Evolutionary conservation across 2,888 invertebrate species (phyloP), one percentile per base, ranked within the genome.

Genomic region (Tinea semifulvella): DNA sequence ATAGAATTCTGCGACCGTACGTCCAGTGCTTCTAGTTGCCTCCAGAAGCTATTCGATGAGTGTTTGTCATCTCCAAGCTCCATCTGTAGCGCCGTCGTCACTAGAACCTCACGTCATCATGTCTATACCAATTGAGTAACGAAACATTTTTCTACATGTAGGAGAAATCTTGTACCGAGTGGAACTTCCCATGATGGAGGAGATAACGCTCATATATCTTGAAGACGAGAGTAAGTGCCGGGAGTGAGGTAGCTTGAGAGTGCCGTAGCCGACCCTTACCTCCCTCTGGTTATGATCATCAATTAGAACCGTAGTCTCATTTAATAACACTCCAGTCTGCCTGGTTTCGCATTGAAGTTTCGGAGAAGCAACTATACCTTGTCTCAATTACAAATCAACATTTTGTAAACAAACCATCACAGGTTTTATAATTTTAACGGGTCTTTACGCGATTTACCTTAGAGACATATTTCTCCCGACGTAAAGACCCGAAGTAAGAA

Each of bases 91-190:
- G n/a, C 16, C n/a, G 17, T 16, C 6, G 38, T 38, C 38, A 38
- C 38, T 14, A 7, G 38, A 17, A 38, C 19, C 11, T 38, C 8
- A 14, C 18, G 18, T 17, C 35, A 13, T 2, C 11, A 16, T 17
- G 31, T 13, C 14, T 31, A 31, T 31, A 14, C 13, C 11, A 31
- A 31, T 31, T 76, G 17, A 67, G 68, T 80, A 82, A 82, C 80
- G 71, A 73, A 73, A 52, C 74, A 80, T 81, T 79, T 82, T 82
- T 82, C 71, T 82, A 80, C 79, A 77, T 82, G 72, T 82, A 82
- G 89, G 89, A 85, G 91, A 92, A 88, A 92, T 92, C 88, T 91
- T 92, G 89, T 92, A 90, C 86, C 91, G 91, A 85, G 91, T 92
- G 88, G 91, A 91, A 88, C 90, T 92, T 85, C 91, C 91, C 83